phyloP scores from a whole-genome alignment of 2,797 vertebrate species.

The Saguinus oedipus region DNA sequence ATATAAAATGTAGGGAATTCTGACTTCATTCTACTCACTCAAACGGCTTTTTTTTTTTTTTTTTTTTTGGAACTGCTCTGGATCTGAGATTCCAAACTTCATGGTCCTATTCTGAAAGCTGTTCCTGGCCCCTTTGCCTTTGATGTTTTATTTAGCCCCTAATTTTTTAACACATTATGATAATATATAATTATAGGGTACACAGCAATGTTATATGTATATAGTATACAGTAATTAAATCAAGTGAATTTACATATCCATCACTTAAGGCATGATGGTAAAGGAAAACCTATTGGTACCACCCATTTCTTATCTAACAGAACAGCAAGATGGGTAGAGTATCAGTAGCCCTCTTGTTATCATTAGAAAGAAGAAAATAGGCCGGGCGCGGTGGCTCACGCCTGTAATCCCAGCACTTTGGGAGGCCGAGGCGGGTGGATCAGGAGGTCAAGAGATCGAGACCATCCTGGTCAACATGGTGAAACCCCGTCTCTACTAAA shows the following conservation, averaged over 20 bases:
- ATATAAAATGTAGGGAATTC: background rate
- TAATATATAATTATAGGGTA: background rate
- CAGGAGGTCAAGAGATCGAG: too few relatives aligned
- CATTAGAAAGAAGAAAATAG: background rate
- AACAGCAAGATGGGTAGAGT: background rate
- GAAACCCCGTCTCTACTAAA: too few relatives aligned
- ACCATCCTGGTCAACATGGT: too few relatives aligned
- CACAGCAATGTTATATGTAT: background rate
- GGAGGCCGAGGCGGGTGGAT: too few relatives aligned
- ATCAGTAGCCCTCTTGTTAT: rapidly evolving
- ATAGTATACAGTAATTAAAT: background rate
- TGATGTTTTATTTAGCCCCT: background rate
- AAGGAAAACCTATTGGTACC: background rate
- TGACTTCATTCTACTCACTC: background rate
- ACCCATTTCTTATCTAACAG: background rate
- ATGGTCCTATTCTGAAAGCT: background rate
- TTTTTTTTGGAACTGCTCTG: background rate
- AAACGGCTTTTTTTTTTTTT: background rate
- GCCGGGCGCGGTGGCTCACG: too few relatives aligned
- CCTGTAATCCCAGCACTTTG: too few relatives aligned
- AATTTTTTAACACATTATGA: background rate
- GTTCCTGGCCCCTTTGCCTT: background rate
- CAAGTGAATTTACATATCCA: background rate
- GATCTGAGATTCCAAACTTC: background rate
- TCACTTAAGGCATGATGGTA: background rate